Base-by-base conservation (phyloP, 2,113 vertebrate species). In the Oryzias javanicus region DNA sequence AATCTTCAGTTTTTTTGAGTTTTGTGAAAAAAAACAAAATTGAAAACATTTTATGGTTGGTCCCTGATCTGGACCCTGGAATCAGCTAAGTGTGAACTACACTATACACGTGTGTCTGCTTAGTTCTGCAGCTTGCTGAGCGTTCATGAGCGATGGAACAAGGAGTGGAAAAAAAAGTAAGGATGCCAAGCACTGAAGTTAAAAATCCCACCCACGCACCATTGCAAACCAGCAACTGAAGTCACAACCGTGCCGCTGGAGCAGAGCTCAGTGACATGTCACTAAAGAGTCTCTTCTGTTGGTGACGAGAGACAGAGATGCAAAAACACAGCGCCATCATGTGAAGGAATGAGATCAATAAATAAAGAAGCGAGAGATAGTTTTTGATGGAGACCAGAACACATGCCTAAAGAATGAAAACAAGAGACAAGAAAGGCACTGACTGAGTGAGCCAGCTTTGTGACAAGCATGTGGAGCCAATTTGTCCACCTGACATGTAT, bases 401-500 rank as follows among this genome's bases (percentile, higher is more conserved):
- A 42, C 45, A 72, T 61, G 55, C 13, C 17, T 46, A 40, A 17
- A 42, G 49, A 35, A 46, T 46, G 42, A 61, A 58, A 62, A 8
- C n/a, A n/a, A 0, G 1, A 64, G 29, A 60, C 44, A 22, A 47
- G 55, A n/a, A 58, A 14, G 18, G 51, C 65, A 55, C 20, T 61
- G 68, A 67, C 72, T 57, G 55, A 46, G 57, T 40, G 25, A 52
- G 70, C 72, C 61, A 18, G 29, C 63, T 65, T 65, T 72, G 74
- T 4, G 51, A 62, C 29, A 14, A 65, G 49, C 78, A 72, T 74
- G 73, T 78, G 74, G 74, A 80, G 65, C 51, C 58, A 58, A 58
- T 74, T 76, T 82, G 71, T 82, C 86, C 82, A 82, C 86, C 70
- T 86, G 88, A 88, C 88, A 90, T 75, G 85, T 71, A 82, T 86